A percentile compares a stretch with the other conserved stretches of the same genome.
Evolutionary conservation across 2,888 invertebrate genomes (phyloP).

Genomic region (Cephus rjabovi): DNA sequence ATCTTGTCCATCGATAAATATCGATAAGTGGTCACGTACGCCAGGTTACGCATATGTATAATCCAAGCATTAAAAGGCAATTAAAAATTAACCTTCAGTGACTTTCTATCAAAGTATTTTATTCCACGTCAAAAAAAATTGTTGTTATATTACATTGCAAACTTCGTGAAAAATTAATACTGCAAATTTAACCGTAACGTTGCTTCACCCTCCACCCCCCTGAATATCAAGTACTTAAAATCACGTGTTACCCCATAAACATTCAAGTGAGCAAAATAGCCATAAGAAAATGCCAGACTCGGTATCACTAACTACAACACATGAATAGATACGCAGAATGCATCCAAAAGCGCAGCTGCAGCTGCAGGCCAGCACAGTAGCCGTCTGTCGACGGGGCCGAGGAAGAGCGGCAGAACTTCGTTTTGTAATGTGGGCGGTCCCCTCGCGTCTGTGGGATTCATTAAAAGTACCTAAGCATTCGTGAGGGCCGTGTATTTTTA

Average conservation of each 20-base stretch:
- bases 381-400: conserved; percentile 21
- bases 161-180: background rate
- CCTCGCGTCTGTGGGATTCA: conserved; percentile 45
- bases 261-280: background rate
- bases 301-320: background rate
- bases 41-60: background rate
- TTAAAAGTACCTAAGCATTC: conserved; percentile 44
- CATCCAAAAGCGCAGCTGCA: background rate
- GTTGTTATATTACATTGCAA: background rate
- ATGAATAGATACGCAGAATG: background rate
- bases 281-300: background rate
- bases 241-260: background rate
- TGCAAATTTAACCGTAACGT: background rate
- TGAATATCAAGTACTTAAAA: background rate
- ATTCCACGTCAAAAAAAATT: background rate
- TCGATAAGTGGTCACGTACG: background rate
- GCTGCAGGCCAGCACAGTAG: conserved; percentile 30
- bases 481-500: conserved; percentile 21
- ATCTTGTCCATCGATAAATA: background rate
- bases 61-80: background rate
- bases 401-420: conserved; percentile 1
- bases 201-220: background rate
- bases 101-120: background rate
- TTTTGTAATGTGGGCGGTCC: conserved; percentile 53
- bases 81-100: background rate